Evolutionary conservation across 2,888 invertebrate genomes (phyloP).

Genomic region (Sturmia bella): DNA sequence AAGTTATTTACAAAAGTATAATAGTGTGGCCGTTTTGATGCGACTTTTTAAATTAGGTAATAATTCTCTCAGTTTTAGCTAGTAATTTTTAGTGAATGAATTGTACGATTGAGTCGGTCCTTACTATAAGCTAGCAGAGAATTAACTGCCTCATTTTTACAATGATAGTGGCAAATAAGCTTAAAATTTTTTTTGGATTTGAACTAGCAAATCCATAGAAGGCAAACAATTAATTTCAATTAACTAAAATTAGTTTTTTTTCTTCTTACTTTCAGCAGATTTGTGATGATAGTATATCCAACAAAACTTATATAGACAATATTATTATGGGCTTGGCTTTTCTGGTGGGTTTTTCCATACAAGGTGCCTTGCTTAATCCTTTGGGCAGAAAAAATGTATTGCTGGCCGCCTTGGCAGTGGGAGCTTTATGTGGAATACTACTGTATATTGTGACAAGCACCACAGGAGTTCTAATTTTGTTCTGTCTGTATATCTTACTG

Average conservation of each 20-base stretch:
- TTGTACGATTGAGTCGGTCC: no score
- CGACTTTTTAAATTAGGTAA: no score
- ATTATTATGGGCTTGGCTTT: conserved; percentile 78
- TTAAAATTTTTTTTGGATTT: no score
- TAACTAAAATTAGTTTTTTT: neutral
- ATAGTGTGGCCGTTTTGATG: no score
- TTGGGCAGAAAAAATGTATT: conserved; percentile 78
- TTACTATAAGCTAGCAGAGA: no score
- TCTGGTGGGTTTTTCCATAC: conserved; percentile 77
- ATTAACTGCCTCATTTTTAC: no score
- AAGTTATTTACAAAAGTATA: no score
- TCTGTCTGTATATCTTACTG: conserved; percentile 77
- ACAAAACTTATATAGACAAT: conserved; percentile 77
- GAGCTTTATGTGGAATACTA: conserved; percentile 76
- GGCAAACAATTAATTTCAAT: no score
- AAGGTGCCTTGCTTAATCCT: conserved; percentile 77
- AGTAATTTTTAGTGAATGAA: no score
- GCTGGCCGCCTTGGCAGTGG: conserved; percentile 72
- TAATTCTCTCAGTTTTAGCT: no score
- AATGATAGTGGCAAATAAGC: no score
- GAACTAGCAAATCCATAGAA: no score
- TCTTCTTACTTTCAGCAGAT: conserved; percentile 69
- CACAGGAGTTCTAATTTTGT: conserved; percentile 75
- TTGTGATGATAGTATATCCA: conserved; percentile 76
- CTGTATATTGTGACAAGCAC: conserved; percentile 75